These are phyloP conservation scores for Microcebus murinus DNA, from an alignment of 2,113 vertebrate genomes.

Conservation along the genomic window DNA sequence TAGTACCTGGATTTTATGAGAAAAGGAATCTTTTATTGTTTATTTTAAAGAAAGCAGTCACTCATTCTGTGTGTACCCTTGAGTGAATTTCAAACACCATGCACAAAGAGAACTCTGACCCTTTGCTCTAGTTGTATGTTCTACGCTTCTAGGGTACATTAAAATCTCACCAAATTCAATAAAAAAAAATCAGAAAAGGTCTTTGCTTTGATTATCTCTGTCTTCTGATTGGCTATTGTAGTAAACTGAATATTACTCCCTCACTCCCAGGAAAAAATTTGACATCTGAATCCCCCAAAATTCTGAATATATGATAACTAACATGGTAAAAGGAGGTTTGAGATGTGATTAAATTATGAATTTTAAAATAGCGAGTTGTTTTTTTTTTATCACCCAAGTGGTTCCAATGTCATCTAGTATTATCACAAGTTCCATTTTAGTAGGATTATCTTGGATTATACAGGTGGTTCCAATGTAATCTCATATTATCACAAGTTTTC, in stretches of 20 bases:
- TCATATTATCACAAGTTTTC: accelerated
- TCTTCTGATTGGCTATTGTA: neutral
- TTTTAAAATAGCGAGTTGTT: neutral
- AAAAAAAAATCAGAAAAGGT: neutral
- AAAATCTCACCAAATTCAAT: neutral
- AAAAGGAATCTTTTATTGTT: neutral
- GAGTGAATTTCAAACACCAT: neutral
- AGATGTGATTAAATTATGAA: neutral
- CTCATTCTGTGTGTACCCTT: neutral
- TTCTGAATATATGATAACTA: neutral
- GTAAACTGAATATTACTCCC: neutral
- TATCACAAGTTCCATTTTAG: neutral
- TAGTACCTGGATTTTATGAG: neutral
- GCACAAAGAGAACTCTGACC: neutral
- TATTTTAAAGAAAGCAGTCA: neutral
- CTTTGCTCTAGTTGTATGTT: neutral
- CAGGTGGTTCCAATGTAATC: neutral
- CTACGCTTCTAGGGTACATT: neutral
- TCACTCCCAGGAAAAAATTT: neutral
- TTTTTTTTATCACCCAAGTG: neutral
- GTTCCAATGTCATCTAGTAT: neutral
- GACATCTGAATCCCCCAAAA: neutral
- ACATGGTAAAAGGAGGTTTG: neutral
- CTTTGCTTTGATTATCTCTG: neutral
- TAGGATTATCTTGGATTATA: neutral